Evolutionary conservation across 1,140 invertebrate genomes (phyloP).

Genomic region (Heliconius hermathena): DNA sequence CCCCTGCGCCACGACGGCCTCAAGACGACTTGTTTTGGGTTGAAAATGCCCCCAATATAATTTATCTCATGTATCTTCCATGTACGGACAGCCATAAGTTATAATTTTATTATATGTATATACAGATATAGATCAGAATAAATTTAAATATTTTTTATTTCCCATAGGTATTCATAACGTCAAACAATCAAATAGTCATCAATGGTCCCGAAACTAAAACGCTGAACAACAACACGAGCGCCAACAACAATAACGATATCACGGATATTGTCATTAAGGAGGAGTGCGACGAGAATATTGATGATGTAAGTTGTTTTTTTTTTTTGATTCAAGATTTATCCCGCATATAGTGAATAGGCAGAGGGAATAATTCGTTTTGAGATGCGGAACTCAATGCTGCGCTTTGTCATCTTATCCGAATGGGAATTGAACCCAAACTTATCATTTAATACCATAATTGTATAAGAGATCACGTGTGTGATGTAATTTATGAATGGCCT

Average conservation of each 20-base stretch:
- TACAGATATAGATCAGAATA: too few species aligned
- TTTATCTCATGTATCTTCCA: too few species aligned
- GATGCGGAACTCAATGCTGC: not conserved
- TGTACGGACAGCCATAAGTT: too few species aligned
- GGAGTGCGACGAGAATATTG: conserved; percentile 72
- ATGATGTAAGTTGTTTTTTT: conserved; percentile 46
- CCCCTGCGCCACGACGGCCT: too few species aligned
- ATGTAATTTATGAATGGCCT: too few species aligned
- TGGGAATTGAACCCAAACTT: not conserved
- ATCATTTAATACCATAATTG: not conserved
- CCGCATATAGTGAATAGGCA: too few species aligned
- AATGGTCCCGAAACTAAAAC: conserved; percentile 80
- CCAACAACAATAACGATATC: conserved; percentile 55
- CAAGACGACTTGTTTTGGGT: too few species aligned
- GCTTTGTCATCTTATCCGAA: not conserved
- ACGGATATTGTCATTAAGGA: conserved; percentile 76
- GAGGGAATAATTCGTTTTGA: too few species aligned
- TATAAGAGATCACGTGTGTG: too few species aligned
- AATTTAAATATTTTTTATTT: not conserved
- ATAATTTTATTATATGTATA: too few species aligned
- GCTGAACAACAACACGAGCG: conserved; percentile 60
- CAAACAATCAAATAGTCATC: conserved; percentile 77
- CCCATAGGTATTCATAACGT: conserved; percentile 66
- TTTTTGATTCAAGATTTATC: not conserved
- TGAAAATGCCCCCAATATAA: too few species aligned